These are phyloP conservation scores for Eurypyga helias DNA, from an alignment of 2,113 vertebrate genomes.

Conservation along the genomic window DNA sequence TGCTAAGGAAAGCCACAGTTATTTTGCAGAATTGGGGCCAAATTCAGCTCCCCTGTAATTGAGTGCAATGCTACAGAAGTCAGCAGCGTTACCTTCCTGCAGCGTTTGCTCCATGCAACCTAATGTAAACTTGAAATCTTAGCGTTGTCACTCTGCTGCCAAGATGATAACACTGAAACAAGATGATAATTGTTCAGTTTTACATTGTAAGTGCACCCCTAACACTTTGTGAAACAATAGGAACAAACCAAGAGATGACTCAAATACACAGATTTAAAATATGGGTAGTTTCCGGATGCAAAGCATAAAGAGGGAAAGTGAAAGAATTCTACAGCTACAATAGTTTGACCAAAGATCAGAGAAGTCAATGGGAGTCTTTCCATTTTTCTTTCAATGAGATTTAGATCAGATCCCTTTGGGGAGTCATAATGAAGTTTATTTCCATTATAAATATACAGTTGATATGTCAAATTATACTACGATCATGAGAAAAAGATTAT, in stretches of 20 bases:
- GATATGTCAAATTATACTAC: constrained; percentile 50
- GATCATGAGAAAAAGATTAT: constrained; percentile 51
- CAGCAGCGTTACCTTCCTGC: neutral
- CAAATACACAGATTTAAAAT: neutral
- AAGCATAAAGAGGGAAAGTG: neutral
- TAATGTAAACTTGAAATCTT: neutral
- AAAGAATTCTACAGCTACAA: neutral
- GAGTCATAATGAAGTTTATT: constrained; percentile 50
- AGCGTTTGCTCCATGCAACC: neutral
- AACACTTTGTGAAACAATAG: neutral
- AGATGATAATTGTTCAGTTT: neutral
- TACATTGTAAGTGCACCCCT: neutral
- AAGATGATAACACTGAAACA: neutral
- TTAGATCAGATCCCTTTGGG: constrained; percentile 52
- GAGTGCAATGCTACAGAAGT: neutral
- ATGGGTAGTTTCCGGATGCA: neutral
- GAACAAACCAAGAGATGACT: neutral
- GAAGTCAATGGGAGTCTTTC: constrained; percentile 24
- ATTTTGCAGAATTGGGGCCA: constrained; percentile 22
- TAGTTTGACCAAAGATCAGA: constrained; percentile 42
- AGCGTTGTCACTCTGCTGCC: neutral
- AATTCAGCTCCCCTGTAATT: neutral
- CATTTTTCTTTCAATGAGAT: constrained; percentile 41
- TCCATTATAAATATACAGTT: constrained; percentile 48
- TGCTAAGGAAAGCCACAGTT: constrained; percentile 53